Conservation (phyloP, 2,888 invertebrate species). For the Limenitis arthemis region DNA sequence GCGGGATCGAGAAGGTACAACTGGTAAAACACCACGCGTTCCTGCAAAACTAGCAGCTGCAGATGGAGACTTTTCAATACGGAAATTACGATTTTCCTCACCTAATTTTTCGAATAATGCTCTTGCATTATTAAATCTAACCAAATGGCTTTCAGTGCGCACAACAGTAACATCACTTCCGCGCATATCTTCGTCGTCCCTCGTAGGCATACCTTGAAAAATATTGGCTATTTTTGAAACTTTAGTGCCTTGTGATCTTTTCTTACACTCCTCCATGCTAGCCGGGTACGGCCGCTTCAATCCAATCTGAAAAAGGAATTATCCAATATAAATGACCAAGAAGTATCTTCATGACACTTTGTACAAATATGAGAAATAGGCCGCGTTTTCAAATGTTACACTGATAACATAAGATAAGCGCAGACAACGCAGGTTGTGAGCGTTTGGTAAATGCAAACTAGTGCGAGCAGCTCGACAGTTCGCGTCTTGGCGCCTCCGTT, state of each 20-base stretch:
- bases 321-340: slow-evolving; percentile 37
- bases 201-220: slow-evolving; percentile 83
- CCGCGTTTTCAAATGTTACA: slow-evolving; percentile 38
- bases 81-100: slow-evolving; percentile 76
- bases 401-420: slow-evolving; percentile 52
- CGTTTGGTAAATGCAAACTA: slow-evolving; percentile 44
- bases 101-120: slow-evolving; percentile 93
- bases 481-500: slow-evolving; percentile 48
- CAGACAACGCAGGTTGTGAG: slow-evolving; percentile 46
- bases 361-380: slow-evolving; percentile 36
- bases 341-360: slow-evolving; percentile 29
- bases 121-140: slow-evolving; percentile 92
- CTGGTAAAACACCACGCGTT: slow-evolving; percentile 64
- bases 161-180: slow-evolving; percentile 80
- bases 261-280: slow-evolving; percentile 79
- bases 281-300: slow-evolving; percentile 65
- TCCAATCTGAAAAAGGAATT: slow-evolving; percentile 59
- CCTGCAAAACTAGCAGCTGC: slow-evolving; percentile 71
- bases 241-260: slow-evolving; percentile 80
- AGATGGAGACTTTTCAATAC: slow-evolving; percentile 73
- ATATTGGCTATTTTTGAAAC: slow-evolving; percentile 94
- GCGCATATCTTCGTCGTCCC: slow-evolving; percentile 67
- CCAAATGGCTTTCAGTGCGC: slow-evolving; percentile 90
- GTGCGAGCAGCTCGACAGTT: slow-evolving; percentile 39
- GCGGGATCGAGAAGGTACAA: slow-evolving; percentile 72